Evolutionary conservation across 2,888 invertebrate species (phyloP).

Genomic region (Celastrina argiolus): DNA sequence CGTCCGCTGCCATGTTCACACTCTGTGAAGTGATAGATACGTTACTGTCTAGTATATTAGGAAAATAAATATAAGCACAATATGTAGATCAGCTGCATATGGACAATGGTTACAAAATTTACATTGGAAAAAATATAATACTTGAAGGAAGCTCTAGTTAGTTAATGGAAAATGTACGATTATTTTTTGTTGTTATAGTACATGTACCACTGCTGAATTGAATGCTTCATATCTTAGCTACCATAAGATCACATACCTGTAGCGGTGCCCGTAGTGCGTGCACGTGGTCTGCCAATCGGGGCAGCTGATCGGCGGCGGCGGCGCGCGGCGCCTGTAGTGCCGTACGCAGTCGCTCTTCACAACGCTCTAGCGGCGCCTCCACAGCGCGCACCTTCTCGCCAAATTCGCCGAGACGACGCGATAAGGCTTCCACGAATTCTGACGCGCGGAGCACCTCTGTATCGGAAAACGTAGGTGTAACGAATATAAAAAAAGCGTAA

Average conservation of each 20-base stretch:
- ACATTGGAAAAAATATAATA: too few species aligned
- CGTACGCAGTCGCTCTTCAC: constrained; percentile 85
- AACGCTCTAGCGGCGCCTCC: constrained; percentile 90
- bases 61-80: background rate
- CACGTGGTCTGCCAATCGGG: constrained; percentile 89
- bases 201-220: too few species aligned
- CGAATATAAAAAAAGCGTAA: background rate
- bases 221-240: too few species aligned
- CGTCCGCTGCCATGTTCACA: constrained; percentile 82
- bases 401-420: constrained; percentile 89
- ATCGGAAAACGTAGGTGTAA: constrained; percentile 24
- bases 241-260: constrained; percentile 47
- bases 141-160: too few species aligned
- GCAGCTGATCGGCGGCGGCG: constrained; percentile 91
- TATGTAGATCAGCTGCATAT: too few species aligned
- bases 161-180: too few species aligned
- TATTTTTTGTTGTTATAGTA: too few species aligned
- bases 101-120: too few species aligned
- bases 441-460: constrained; percentile 84
- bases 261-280: constrained; percentile 86
- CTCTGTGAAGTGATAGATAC: constrained; percentile 47
- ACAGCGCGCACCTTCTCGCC: constrained; percentile 90
- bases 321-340: constrained; percentile 83
- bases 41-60: background rate
- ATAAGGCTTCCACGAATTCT: constrained; percentile 89